Conservation (phyloP, 1,140 invertebrate genomes). For the Drosophila albomicans region DNA sequence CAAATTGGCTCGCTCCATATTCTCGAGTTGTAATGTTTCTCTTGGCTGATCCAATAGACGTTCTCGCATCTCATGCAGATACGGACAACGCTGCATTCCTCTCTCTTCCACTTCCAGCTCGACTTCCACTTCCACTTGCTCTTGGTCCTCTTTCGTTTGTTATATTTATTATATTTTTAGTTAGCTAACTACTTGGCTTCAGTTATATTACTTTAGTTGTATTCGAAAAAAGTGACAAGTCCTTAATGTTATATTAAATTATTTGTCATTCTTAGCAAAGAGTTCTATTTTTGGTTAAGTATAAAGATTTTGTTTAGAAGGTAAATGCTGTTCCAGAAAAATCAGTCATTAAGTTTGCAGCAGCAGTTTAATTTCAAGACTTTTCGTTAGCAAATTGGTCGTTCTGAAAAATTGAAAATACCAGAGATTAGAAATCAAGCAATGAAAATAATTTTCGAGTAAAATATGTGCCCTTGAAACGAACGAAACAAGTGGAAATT, state of each 20-base stretch:
- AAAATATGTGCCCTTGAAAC: slow-evolving; percentile 29
- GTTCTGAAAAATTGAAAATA: slow-evolving; percentile 48
- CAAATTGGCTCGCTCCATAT: slow-evolving; percentile 85
- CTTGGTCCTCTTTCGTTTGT: slow-evolving; percentile 10
- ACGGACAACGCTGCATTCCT: slow-evolving; percentile 94
- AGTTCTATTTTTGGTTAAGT: slow-evolving; percentile 11
- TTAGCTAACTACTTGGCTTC: not conserved
- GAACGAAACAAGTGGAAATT: slow-evolving; percentile 49
- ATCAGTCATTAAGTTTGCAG: slow-evolving; percentile 79
- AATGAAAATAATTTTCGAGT: not conserved
- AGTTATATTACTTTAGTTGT: not conserved
- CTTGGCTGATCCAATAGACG: slow-evolving; percentile 89
- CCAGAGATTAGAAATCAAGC: not conserved
- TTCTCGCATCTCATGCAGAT: slow-evolving; percentile 96
- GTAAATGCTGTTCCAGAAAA: slow-evolving; percentile 64
- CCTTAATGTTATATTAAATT: slow-evolving; percentile 34
- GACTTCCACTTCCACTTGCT: slow-evolving; percentile 18
- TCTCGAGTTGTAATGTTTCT: slow-evolving; percentile 86
- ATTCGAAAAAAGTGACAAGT: not conserved
- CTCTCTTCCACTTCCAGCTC: slow-evolving; percentile 38
- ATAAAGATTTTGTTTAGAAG: slow-evolving; percentile 55
- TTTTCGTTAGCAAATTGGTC: slow-evolving; percentile 77
- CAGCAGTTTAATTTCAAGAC: slow-evolving; percentile 72
- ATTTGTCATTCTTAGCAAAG: slow-evolving; percentile 25
- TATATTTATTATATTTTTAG: slow-evolving; percentile 3